Conservation (phyloP, 2,797 vertebrate species). For the Scarus forsteni region DNA sequence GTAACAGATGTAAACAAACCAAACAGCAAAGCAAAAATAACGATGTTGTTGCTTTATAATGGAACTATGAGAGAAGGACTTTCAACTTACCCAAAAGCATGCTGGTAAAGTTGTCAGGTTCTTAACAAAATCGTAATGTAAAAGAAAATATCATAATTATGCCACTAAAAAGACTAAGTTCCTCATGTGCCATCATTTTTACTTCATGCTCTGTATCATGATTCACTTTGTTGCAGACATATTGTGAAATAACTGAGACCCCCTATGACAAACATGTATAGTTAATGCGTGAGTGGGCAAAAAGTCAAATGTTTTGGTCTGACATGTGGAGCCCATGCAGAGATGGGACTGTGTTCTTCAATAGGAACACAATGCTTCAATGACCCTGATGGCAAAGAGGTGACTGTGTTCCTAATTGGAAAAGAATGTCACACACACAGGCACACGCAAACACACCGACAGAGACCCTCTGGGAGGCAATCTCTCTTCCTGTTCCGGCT, state of each 20-base stretch:
- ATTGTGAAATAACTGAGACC: not conserved
- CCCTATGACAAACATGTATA: not conserved
- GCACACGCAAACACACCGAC: slow-evolving; percentile 15
- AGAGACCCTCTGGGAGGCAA: slow-evolving; percentile 69
- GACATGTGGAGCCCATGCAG: slow-evolving; percentile 13
- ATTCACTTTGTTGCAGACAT: not conserved
- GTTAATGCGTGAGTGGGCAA: not conserved
- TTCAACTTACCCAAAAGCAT: no score
- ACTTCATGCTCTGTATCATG: no score
- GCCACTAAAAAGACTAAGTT: no score
- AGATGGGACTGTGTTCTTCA: slow-evolving; percentile 25
- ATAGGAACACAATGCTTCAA: slow-evolving; percentile 40
- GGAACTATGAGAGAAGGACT: no score
- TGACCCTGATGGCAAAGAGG: slow-evolving; percentile 57
- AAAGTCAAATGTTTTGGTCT: not conserved
- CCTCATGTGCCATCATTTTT: no score
- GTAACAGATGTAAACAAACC: no score
- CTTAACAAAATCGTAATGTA: no score
- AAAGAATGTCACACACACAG: slow-evolving; percentile 34
- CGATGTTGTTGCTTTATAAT: no score
- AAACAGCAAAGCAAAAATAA: no score
- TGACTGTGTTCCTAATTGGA: slow-evolving; percentile 65
- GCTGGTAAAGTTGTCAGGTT: no score
- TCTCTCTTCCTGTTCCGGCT: slow-evolving; percentile 73
- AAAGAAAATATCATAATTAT: no score